Evolutionary conservation across 1,140 invertebrate species (phyloP).

Genomic region (Episyrphus balteatus): DNA sequence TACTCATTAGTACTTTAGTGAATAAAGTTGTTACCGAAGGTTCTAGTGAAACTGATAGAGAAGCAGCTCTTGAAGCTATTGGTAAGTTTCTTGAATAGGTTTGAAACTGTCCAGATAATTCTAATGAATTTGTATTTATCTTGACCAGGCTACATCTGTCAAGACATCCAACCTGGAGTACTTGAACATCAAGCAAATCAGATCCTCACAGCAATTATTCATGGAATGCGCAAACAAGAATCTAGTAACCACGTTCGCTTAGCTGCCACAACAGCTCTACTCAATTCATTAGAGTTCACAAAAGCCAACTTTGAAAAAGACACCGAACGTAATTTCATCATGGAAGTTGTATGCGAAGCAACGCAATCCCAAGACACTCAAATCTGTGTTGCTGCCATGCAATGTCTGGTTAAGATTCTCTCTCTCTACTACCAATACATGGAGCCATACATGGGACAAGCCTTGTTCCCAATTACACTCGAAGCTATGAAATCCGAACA

Average conservation of each 20-base stretch:
- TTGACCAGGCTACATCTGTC: slow-evolving; percentile 55
- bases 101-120: slow-evolving; percentile 1
- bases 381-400: slow-evolving; percentile 88
- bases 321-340: slow-evolving; percentile 95
- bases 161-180: slow-evolving; percentile 81
- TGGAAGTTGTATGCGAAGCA: slow-evolving; percentile 96
- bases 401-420: slow-evolving; percentile 98
- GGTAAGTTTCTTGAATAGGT: slow-evolving; percentile 48
- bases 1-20: slow-evolving; percentile 76
- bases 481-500: slow-evolving; percentile 96
- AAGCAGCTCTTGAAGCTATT: slow-evolving; percentile 93
- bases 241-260: slow-evolving; percentile 76
- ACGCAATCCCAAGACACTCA: slow-evolving; percentile 76
- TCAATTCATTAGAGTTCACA: slow-evolving; percentile 98
- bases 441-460: slow-evolving; percentile 97
- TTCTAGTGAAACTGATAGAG: slow-evolving; percentile 87
- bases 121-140: neutral
- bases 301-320: slow-evolving; percentile 97
- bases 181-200: slow-evolving; percentile 85
- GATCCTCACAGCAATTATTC: slow-evolving; percentile 97
- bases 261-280: slow-evolving; percentile 90
- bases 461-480: slow-evolving; percentile 96
- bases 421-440: slow-evolving; percentile 98
- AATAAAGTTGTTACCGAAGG: slow-evolving; percentile 79
- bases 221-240: slow-evolving; percentile 85